Percentiles rank a stretch among this genome's conserved stretches.
Evolutionary conservation across 2,888 invertebrate species (phyloP).

Genomic region (Neoaliturus tenellus): DNA sequence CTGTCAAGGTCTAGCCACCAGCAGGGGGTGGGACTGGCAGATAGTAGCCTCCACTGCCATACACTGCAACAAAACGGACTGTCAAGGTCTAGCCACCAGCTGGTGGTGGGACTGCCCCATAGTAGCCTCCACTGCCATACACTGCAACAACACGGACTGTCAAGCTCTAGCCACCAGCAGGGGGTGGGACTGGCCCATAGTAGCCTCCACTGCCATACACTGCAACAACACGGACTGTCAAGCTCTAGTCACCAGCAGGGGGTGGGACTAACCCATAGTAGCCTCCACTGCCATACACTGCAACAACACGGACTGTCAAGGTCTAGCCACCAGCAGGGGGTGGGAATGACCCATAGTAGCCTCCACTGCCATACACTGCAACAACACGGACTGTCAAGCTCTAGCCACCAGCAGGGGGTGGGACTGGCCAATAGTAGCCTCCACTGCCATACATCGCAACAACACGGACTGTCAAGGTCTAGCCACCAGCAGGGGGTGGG

Average conservation of each 20-base stretch:
- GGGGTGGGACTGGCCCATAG: conserved; percentile 4
- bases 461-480: no score
- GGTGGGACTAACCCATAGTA: no score
- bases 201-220: background rate
- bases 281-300: background rate
- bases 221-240: background rate
- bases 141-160: background rate
- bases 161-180: background rate
- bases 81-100: background rate
- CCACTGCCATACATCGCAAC: no score
- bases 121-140: background rate
- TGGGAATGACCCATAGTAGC: no score
- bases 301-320: background rate
- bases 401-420: no score
- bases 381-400: no score
- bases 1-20: background rate
- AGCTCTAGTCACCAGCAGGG: no score
- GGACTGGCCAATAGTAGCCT: no score
- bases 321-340: no score
- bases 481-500: no score
- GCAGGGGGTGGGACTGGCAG: background rate
- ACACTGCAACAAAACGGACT: background rate
- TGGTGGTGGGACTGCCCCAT: background rate
- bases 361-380: no score
- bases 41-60: background rate